Evolutionary conservation across 2,888 invertebrate species (phyloP).

Genomic region (Neocrepidodera transversa): DNA sequence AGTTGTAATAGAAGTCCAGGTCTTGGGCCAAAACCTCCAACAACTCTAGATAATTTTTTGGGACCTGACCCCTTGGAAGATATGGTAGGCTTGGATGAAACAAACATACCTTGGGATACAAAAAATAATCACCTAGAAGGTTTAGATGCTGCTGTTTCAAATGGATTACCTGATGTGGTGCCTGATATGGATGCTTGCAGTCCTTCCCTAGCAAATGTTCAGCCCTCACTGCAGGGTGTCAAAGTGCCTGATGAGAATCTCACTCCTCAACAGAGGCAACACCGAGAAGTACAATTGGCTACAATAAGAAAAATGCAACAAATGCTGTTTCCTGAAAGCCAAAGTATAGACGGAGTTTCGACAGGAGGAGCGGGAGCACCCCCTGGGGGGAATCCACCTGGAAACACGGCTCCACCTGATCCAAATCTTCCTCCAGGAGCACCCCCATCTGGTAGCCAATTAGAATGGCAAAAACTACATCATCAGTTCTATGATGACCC

Average conservation of each 20-base stretch:
- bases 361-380: constrained; percentile 36
- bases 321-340: constrained; percentile 86
- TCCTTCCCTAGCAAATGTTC: constrained; percentile 63
- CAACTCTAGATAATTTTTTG: constrained; percentile 57
- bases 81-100: constrained; percentile 56
- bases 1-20: constrained; percentile 66
- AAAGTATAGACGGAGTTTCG: constrained; percentile 51
- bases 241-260: constrained; percentile 96
- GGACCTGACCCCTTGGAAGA: constrained; percentile 60
- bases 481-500: constrained; percentile 83
- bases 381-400: constrained; percentile 41
- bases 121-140: constrained; percentile 58
- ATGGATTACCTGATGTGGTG: constrained; percentile 58
- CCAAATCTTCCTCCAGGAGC: constrained; percentile 35
- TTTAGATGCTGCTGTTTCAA: constrained; percentile 57
- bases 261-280: constrained; percentile 94
- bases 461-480: constrained; percentile 92
- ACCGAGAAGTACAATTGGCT: constrained; percentile 91
- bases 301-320: constrained; percentile 92
- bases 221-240: constrained; percentile 73
- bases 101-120: constrained; percentile 64
- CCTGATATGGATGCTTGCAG: constrained; percentile 62
- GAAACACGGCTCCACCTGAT: constrained; percentile 30
- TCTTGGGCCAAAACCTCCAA: constrained; percentile 57
- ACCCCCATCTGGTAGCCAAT: constrained; percentile 67